phyloP scores from a whole-genome alignment of 2,888 invertebrate genomes.

The Seira musarum region DNA sequence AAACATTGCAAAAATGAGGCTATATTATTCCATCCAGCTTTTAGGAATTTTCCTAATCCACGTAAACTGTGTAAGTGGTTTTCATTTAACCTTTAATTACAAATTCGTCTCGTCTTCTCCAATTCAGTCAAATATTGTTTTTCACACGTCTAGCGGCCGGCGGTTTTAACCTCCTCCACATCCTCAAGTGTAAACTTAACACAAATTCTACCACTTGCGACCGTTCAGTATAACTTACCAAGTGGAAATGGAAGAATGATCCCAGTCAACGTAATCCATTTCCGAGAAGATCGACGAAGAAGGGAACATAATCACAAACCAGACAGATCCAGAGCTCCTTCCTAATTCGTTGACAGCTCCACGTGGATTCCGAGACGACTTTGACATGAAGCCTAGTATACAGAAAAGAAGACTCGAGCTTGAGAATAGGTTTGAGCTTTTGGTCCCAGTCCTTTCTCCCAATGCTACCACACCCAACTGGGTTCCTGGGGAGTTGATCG shows the following conservation, averaged over 20 bases:
- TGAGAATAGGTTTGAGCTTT: slow-evolving; percentile 23
- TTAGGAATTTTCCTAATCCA: too few species aligned
- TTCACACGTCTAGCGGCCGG: too few species aligned
- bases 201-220: slow-evolving; percentile 33
- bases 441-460: slow-evolving; percentile 51
- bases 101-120: too few species aligned
- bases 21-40: too few species aligned
- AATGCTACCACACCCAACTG: slow-evolving; percentile 48
- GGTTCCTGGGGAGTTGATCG: slow-evolving; percentile 62
- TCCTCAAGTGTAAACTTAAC: too few species aligned
- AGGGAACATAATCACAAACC: neutral
- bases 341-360: slow-evolving; percentile 29
- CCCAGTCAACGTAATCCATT: slow-evolving; percentile 39
- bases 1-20: too few species aligned
- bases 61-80: too few species aligned
- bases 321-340: neutral
- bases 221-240: slow-evolving; percentile 26
- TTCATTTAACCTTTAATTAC: too few species aligned
- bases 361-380: slow-evolving; percentile 44
- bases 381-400: slow-evolving; percentile 37
- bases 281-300: slow-evolving; percentile 17
- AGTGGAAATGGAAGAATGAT: slow-evolving; percentile 26
- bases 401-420: slow-evolving; percentile 18
- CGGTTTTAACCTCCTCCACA: too few species aligned
- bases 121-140: too few species aligned